Percentiles rank a stretch among this genome's conserved stretches.
phyloP scores from a whole-genome alignment of 2,888 invertebrate species.

The Habroteleia sp. region DNA sequence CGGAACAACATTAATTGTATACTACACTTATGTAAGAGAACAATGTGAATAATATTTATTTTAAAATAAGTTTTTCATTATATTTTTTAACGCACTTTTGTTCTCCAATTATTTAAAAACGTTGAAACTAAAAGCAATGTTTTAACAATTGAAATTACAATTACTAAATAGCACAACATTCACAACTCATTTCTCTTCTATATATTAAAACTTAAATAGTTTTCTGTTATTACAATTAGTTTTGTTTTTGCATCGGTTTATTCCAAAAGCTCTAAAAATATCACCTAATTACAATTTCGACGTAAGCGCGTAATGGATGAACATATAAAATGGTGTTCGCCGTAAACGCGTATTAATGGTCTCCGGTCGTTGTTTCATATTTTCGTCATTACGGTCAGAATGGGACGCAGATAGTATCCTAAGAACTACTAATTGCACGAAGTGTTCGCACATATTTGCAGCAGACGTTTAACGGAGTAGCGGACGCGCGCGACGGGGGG shows the following conservation, averaged over 20 bases:
- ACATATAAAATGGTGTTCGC: slow-evolving; percentile 21
- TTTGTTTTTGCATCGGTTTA: slow-evolving; percentile 1
- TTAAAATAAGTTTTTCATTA: too few relatives aligned
- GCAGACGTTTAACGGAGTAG: slow-evolving; percentile 39
- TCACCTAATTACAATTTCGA: slow-evolving; percentile 21
- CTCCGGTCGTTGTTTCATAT: slow-evolving; percentile 40
- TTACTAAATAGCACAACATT: too few relatives aligned
- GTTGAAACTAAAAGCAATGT: too few relatives aligned
- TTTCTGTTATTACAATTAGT: too few relatives aligned
- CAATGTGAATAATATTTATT: too few relatives aligned
- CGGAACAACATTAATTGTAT: too few relatives aligned
- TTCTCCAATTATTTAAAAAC: too few relatives aligned
- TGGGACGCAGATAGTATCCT: slow-evolving; percentile 67
- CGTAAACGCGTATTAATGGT: slow-evolving; percentile 38
- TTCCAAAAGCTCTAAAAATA: slow-evolving; percentile 31
- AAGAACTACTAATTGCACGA: slow-evolving; percentile 75
- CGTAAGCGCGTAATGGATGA: slow-evolving; percentile 41
- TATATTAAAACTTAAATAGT: too few relatives aligned
- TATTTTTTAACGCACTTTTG: too few relatives aligned
- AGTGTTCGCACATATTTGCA: slow-evolving; percentile 73
- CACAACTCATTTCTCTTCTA: too few relatives aligned
- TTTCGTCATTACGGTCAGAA: slow-evolving; percentile 41
- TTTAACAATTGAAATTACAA: too few relatives aligned
- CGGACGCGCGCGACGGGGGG: slow-evolving; percentile 47
- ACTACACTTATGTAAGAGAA: too few relatives aligned